Evolutionary conservation across 2,888 invertebrate genomes (phyloP), one percentile per base, ranked within the genome.

Genomic region (Nemotelus nigrinus): DNA sequence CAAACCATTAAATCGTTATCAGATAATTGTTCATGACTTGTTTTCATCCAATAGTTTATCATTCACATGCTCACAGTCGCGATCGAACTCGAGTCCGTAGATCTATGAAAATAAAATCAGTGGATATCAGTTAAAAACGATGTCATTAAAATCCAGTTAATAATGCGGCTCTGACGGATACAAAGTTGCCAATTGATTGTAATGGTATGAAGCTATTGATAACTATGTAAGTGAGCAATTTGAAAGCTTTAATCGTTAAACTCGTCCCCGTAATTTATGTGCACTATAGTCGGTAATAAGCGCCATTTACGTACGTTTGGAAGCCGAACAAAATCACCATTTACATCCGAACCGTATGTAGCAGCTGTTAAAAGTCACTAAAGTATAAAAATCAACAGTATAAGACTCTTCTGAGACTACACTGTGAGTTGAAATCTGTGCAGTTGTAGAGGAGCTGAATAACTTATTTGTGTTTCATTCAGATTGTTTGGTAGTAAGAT

Each of bases 241-340:
- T 72, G 45, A 60, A 74, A 74, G 60, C 74, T 60, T 63, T 74
- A 74, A 74, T 60, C 45, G 74, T n/a, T 7, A 25, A 63, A 74
- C 74, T 74, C 60, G 74, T 74, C 74, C 60, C 74, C 10, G 74
- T 74, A 79, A 79, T 79, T 79, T 79, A 77, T 77, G 77, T 75
- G 75, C 79, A 57, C 79, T 70, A 77, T 65, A 74, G 74, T 77
- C 60, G 77, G 77, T 79, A 79, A 79, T 79, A 75, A 77, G 79
- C 71, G 77, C 77, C 79, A 79, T 79, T 79, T 77, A 64, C 79
- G 77, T 70, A 68, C 75, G 77, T 75, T 55, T 77, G 64, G 67
- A 75, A 65, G 65, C 58, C 74, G 25, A 67, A 67, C 70, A 55
- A 74, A 70, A 70, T 70, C 70, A 53, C 70, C 70, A 70, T 70